phyloP scores from a whole-genome alignment of 2,888 invertebrate species.

The Eupithecia subumbrata region DNA sequence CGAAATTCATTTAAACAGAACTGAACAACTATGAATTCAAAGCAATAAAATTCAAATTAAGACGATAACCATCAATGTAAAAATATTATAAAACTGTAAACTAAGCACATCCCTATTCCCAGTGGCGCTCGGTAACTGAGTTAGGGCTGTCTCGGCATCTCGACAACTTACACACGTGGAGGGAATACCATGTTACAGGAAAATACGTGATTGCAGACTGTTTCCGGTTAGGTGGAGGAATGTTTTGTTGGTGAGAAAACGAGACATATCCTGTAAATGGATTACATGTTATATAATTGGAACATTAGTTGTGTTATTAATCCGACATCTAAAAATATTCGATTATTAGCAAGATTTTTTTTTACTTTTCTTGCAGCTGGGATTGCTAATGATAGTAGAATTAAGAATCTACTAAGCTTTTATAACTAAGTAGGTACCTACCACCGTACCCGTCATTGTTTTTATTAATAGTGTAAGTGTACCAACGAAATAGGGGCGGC shows the following conservation, averaged over 20 bases:
- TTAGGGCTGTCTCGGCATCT: constrained; percentile 39
- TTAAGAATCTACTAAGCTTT: background rate
- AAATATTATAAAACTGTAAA: background rate
- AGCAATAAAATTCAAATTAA: no score
- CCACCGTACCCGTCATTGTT: background rate
- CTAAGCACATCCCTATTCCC: constrained; percentile 23
- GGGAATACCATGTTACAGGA: background rate
- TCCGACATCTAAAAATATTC: no score
- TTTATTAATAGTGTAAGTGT: background rate
- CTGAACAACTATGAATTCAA: no score
- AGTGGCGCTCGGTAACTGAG: constrained; percentile 39
- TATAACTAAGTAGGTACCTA: background rate
- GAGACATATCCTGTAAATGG: background rate
- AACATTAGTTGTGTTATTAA: no score
- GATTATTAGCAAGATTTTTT: no score
- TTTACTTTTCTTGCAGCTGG: no score
- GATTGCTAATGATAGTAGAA: no score
- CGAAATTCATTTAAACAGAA: no score
- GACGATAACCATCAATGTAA: no score
- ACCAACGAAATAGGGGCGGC: background rate
- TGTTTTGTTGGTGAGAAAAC: background rate
- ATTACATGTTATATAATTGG: no score
- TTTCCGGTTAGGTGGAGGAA: background rate
- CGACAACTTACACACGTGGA: background rate
- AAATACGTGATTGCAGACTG: constrained; percentile 9